Evolutionary conservation across 1,140 invertebrate genomes (phyloP).

Genomic region (Streblospio benedicti): DNA sequence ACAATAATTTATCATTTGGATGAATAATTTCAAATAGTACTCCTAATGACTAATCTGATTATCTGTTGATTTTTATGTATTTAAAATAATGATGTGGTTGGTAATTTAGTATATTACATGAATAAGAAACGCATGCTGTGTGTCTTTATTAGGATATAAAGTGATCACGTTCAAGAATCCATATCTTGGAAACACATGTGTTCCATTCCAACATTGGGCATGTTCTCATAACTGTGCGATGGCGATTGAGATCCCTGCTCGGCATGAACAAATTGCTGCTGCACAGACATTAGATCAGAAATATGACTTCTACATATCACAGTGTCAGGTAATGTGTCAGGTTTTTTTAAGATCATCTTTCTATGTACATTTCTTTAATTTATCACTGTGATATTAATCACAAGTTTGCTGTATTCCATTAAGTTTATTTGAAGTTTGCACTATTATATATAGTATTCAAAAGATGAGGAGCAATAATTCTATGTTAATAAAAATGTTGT

Average conservation of each 20-base stretch:
- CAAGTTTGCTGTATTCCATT: too few species aligned
- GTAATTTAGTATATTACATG: too few species aligned
- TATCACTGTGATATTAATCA: too few species aligned
- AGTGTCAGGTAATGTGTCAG: slow-evolving; percentile 29
- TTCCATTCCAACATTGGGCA: slow-evolving; percentile 53
- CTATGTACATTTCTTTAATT: too few species aligned
- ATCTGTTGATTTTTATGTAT: slow-evolving; percentile 5
- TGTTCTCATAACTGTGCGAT: slow-evolving; percentile 48
- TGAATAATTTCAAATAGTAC: too few species aligned
- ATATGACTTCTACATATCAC: slow-evolving; percentile 42
- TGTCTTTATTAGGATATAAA: slow-evolving; percentile 52
- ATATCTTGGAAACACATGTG: slow-evolving; percentile 52
- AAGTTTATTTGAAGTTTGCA: too few species aligned
- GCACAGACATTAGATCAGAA: slow-evolving; percentile 38
- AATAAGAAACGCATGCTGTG: too few species aligned
- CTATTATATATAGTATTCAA: too few species aligned
- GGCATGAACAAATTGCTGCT: slow-evolving; percentile 44
- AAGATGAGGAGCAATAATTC: too few species aligned
- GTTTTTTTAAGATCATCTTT: not conserved
- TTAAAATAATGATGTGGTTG: too few species aligned
- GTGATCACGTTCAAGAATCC: slow-evolving; percentile 53
- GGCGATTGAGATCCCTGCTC: slow-evolving; percentile 49
- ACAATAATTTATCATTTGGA: not conserved
- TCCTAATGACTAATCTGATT: too few species aligned
- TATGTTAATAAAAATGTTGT: too few species aligned